A percentile compares a stretch with the other conserved stretches of the same genome.
phyloP scores from a whole-genome alignment of 2,888 invertebrate genomes.

The Agrochola circellaris region DNA sequence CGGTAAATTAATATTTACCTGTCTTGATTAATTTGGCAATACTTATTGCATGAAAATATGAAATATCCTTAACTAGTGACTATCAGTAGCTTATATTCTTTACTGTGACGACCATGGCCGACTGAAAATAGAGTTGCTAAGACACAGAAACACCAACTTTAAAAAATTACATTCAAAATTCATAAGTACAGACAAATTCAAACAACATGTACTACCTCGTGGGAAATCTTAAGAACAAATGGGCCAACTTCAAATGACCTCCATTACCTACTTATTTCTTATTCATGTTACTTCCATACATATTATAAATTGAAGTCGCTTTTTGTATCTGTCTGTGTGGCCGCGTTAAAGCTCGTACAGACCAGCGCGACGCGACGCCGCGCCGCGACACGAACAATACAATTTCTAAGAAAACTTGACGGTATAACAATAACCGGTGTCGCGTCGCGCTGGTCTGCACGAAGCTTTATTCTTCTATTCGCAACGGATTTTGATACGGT shows the following conservation, averaged over 20 bases:
- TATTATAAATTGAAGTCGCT: not conserved
- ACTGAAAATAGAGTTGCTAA: not conserved
- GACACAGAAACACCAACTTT: slow-evolving; percentile 3
- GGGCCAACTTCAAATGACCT: slow-evolving; percentile 29
- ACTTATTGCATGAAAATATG: too few species aligned
- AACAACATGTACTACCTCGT: slow-evolving; percentile 4
- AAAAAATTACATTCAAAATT: slow-evolving; percentile 46
- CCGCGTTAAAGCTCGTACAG: too few species aligned
- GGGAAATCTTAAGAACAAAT: slow-evolving; percentile 57
- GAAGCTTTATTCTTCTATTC: too few species aligned
- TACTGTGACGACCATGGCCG: not conserved
- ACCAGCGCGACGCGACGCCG: too few species aligned
- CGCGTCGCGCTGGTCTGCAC: too few species aligned
- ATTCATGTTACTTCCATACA: slow-evolving; percentile 27
- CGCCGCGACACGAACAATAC: too few species aligned
- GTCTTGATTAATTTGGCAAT: too few species aligned
- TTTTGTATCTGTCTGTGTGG: not conserved
- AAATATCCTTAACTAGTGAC: too few species aligned
- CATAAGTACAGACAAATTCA: slow-evolving; percentile 12
- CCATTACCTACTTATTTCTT: slow-evolving; percentile 10
- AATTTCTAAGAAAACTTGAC: too few species aligned
- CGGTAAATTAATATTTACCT: too few species aligned
- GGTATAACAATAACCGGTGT: too few species aligned
- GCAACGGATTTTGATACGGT: not conserved
- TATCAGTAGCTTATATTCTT: not conserved